phyloP scores from a whole-genome alignment of 2,797 vertebrate species.

The Spinus pinus region DNA sequence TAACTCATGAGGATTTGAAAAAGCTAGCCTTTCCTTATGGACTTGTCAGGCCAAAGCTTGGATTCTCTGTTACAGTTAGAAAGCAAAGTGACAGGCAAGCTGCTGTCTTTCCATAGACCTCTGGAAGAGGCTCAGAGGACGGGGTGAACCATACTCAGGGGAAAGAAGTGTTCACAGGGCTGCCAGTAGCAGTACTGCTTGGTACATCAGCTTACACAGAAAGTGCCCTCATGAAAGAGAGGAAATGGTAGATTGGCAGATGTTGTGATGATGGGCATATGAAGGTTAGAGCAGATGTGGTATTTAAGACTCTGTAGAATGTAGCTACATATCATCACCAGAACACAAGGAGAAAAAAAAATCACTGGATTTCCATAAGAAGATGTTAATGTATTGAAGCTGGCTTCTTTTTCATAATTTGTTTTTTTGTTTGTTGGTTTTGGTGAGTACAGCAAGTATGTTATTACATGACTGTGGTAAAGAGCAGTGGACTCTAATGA shows the following conservation, averaged over 20 bases:
- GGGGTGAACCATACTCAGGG: neutral
- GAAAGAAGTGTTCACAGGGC: neutral
- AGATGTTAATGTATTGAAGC: neutral
- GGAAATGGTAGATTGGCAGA: neutral
- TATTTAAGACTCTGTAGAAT: neutral
- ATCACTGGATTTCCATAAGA: neutral
- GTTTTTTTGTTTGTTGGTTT: neutral
- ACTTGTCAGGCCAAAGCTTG: neutral
- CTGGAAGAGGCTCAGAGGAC: neutral
- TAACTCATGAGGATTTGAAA: neutral
- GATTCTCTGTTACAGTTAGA: neutral
- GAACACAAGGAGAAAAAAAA: neutral
- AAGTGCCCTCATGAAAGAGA: neutral
- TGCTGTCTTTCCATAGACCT: neutral
- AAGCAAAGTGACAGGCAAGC: neutral
- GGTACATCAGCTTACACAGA: neutral
- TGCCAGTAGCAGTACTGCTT: neutral
- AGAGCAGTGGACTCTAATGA: slow-evolving; percentile 5
- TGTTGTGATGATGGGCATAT: accelerated
- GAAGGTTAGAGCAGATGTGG: neutral
- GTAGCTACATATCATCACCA: neutral
- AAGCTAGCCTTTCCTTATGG: neutral
- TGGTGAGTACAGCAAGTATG: neutral
- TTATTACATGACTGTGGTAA: slow-evolving; percentile 1
- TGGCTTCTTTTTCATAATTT: neutral